These are phyloP conservation scores for Clepsis dumicolana DNA, from an alignment of 2,888 invertebrate genomes.

Conservation along the genomic window DNA sequence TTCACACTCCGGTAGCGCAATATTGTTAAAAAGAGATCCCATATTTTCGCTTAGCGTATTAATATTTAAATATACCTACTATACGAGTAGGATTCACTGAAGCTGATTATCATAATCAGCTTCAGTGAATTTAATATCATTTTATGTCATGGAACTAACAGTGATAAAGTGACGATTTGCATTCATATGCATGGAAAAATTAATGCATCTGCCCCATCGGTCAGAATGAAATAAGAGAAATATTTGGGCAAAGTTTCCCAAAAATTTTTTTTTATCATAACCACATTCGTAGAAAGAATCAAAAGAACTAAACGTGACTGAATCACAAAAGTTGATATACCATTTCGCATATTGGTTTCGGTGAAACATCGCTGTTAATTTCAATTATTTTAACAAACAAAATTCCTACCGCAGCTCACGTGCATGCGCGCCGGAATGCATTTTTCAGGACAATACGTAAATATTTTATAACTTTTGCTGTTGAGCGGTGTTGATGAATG, in stretches of 20 bases:
- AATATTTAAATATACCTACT: too few species aligned
- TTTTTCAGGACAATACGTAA: background rate
- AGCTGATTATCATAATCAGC: too few species aligned
- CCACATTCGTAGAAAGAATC: background rate
- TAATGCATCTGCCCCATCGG: too few species aligned
- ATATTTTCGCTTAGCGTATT: too few species aligned
- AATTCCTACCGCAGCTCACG: conserved; percentile 28
- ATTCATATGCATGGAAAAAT: background rate
- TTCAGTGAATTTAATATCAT: too few species aligned
- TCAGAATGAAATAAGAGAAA: background rate
- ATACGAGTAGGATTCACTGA: too few species aligned
- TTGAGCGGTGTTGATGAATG: conserved; percentile 48
- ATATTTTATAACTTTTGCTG: conserved; percentile 19
- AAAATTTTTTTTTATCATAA: background rate
- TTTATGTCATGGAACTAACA: too few species aligned
- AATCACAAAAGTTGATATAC: conserved; percentile 17
- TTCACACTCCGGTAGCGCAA: too few species aligned
- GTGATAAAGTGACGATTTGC: too few species aligned
- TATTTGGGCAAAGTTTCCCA: background rate
- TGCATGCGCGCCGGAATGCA: conserved; percentile 3
- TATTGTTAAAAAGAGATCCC: too few species aligned
- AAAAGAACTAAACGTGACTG: conserved; percentile 15
- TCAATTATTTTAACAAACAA: conserved; percentile 37
- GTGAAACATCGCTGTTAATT: conserved; percentile 26
- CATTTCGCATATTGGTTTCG: conserved; percentile 29